Conservation (phyloP, 2,888 invertebrate genomes). For the Melitaea athalia region DNA sequence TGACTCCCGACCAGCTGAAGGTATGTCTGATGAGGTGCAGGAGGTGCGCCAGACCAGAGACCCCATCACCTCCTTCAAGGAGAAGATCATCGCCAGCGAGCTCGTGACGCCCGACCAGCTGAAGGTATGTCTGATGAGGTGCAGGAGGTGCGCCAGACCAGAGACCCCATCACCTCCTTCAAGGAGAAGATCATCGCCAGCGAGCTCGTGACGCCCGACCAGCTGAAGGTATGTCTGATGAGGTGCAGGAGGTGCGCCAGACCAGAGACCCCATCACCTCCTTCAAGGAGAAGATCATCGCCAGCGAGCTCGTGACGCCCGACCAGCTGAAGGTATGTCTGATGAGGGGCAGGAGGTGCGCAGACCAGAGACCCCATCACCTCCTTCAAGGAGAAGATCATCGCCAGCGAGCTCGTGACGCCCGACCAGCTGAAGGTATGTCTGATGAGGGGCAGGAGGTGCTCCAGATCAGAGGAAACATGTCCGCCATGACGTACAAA, state of each 20-base stretch:
- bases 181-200: slow-evolving; percentile 83
- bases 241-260: no score
- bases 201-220: slow-evolving; percentile 90
- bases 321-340: slow-evolving; percentile 93
- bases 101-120: slow-evolving; percentile 93
- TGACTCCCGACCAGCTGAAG: slow-evolving; percentile 94
- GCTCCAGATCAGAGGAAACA: no score
- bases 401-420: slow-evolving; percentile 88
- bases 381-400: slow-evolving; percentile 64
- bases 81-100: slow-evolving; percentile 85
- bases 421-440: slow-evolving; percentile 94
- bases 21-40: slow-evolving; percentile 64
- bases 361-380: no score
- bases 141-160: no score
- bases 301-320: slow-evolving; percentile 87
- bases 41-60: no score
- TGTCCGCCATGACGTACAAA: no score
- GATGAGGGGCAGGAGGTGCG: no score
- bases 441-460: no score
- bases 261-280: no score
- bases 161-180: no score
- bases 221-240: slow-evolving; percentile 88
- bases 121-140: slow-evolving; percentile 84
- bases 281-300: slow-evolving; percentile 78
- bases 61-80: no score